These are phyloP conservation scores for Acronicta alni DNA, from an alignment of 2,888 invertebrate genomes.

Conservation along the genomic window DNA sequence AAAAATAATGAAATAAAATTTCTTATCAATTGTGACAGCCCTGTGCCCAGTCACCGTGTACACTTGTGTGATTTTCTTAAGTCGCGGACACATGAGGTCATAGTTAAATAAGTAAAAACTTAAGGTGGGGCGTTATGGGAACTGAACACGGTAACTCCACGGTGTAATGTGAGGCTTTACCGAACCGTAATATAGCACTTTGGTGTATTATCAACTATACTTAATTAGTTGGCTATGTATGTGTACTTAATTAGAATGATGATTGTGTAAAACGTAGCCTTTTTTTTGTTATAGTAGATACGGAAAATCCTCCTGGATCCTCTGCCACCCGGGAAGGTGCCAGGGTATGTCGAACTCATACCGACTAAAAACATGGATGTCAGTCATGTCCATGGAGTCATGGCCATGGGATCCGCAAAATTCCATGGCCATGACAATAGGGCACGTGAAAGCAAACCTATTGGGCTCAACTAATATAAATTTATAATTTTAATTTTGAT, in stretches of 20 bases:
- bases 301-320: too few relatives aligned
- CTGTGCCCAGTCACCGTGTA: conserved; percentile 75
- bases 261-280: not conserved
- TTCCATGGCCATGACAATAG: too few relatives aligned
- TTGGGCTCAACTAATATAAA: too few relatives aligned
- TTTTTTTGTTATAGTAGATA: too few relatives aligned
- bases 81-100: conserved; percentile 89
- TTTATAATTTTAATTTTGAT: too few relatives aligned
- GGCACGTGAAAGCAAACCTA: too few relatives aligned
- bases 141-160: conserved; percentile 87
- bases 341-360: too few relatives aligned
- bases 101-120: conserved; percentile 88
- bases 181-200: conserved; percentile 78
- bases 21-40: conserved; percentile 62
- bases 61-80: conserved; percentile 88
- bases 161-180: conserved; percentile 80
- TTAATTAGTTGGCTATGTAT: conserved; percentile 36
- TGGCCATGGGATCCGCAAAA: too few relatives aligned
- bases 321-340: too few relatives aligned
- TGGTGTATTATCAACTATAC: conserved; percentile 71
- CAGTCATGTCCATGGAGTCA: too few relatives aligned
- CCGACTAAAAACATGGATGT: too few relatives aligned
- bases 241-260: not conserved
- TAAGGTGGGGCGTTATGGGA: conserved; percentile 89
- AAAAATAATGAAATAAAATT: not conserved